phyloP scores from a whole-genome alignment of 2,113 vertebrate species.

The Lophura nycthemera region DNA sequence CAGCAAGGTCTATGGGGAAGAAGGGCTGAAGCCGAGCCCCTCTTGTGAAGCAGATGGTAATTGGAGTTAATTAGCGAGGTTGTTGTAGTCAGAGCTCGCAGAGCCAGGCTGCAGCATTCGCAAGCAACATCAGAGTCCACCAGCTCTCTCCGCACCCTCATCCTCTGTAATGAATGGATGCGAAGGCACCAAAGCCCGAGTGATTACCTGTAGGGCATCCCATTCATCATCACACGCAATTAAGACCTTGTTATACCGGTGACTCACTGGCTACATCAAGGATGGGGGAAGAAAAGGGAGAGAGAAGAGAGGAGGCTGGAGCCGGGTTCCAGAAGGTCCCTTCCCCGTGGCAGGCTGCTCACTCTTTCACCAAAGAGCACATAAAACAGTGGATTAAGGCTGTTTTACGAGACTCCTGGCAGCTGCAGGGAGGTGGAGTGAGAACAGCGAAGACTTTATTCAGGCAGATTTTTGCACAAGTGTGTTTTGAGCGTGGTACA shows the following conservation, averaged over 20 bases:
- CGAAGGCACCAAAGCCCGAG: background rate
- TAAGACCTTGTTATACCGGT: constrained; percentile 26
- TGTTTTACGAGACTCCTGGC: background rate
- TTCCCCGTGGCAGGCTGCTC: background rate
- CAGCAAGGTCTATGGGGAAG: background rate
- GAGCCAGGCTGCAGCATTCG: background rate
- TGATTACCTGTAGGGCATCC: constrained; percentile 57
- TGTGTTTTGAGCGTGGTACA: background rate
- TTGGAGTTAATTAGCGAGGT: constrained; percentile 13
- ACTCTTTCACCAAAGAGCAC: accelerated
- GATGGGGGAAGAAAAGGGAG: background rate
- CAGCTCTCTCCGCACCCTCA: background rate
- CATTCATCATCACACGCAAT: constrained; percentile 38
- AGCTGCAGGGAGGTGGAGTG: background rate
- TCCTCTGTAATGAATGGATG: background rate
- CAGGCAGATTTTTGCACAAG: background rate
- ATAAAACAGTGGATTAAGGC: background rate
- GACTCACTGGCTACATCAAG: constrained; percentile 35
- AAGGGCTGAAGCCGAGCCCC: background rate
- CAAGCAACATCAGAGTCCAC: background rate
- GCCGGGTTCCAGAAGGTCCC: background rate
- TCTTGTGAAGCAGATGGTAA: constrained; percentile 8
- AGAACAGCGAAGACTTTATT: background rate
- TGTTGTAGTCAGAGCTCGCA: background rate
- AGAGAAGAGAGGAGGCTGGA: background rate